These are phyloP conservation scores for Smittia sp. DNA, from an alignment of 2,888 invertebrate genomes.

Conservation along the genomic window DNA sequence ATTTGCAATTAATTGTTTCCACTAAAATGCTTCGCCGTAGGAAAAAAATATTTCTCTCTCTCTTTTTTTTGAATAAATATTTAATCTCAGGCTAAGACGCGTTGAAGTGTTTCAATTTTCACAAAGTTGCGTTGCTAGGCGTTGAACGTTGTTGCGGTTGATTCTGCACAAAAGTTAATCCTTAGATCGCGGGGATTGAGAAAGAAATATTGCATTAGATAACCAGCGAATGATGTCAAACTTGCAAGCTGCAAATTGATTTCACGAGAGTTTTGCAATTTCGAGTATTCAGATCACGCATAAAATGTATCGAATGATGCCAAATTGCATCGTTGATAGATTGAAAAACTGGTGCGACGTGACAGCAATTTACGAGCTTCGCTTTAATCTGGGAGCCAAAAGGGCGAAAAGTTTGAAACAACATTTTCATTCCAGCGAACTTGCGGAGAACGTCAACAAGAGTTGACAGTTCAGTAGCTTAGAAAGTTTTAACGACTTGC, in stretches of 20 bases:
- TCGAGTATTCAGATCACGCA: background rate
- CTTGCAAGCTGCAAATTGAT: background rate
- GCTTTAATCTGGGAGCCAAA: background rate
- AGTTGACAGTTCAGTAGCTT: no score
- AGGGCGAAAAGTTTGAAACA: background rate
- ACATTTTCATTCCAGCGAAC: no score
- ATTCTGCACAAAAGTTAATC: background rate
- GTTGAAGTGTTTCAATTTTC: conserved; percentile 31
- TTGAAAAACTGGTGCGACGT: background rate
- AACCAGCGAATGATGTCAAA: background rate
- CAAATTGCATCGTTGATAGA: background rate
- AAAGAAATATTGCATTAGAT: conserved; percentile 3
- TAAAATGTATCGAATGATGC: background rate
- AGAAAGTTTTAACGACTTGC: no score
- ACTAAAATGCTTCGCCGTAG: background rate
- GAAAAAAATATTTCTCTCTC: no score
- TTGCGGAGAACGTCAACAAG: no score
- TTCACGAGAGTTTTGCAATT: background rate
- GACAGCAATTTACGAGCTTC: background rate
- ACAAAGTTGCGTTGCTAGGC: conserved; percentile 11
- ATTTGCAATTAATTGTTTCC: background rate
- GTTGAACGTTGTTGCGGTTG: no score
- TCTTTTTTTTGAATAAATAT: background rate
- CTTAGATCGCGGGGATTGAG: no score
- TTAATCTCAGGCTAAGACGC: background rate